Base-by-base conservation (phyloP, 1,140 invertebrate genomes). In the Drosophila funebris region DNA sequence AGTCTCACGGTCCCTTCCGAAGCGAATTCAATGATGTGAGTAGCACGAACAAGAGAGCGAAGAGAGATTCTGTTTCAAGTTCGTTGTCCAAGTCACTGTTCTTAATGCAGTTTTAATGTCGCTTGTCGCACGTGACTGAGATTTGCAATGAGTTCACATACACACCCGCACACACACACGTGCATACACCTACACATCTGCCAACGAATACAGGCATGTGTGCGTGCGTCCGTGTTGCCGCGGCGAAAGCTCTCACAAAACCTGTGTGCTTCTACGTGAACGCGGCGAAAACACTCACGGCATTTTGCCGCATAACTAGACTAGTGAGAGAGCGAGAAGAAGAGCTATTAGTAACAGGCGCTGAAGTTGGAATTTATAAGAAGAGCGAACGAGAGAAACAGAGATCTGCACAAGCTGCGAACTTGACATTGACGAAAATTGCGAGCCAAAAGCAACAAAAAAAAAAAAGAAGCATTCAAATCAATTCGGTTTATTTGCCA, bases 1-100 rank as follows among this genome's bases (percentile, higher is more conserved):
- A 95, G 67, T 94, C 94, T 3, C 93, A 95, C 74, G 93, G 94
- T 43, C 92, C 93, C n/a, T 94, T 95, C 74, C 92, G 91, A 57
- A 95, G 94, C 87, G 94, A 94, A 69, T 90, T 95, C 56, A 92
- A 92, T 58, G 94, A 95, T 80, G 94, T 95, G 90, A 94, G 94
- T 94, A 62, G 11, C 6, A 9, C 11, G 27, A 14, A 14, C 22
- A 37, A 9, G 37, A n/a, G 8, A 16, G 16, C 2, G 33, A 4
- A 27, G 7, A 9, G 31, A 54, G 18, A 20, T 14, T 16, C 24
- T 18, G 4, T 31, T 13, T 57, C 50, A 71, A 56, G 68, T 71
- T 71, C 54, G 63, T 60, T 67, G 63, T 31, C 36, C 69, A 66
- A 44, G 33, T 67, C 16, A 22, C 18, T 54, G 62, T 24, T 60